These are phyloP conservation scores for Leptodactylus fallax DNA, from an alignment of 2,797 vertebrate genomes.

Conservation along the genomic window DNA sequence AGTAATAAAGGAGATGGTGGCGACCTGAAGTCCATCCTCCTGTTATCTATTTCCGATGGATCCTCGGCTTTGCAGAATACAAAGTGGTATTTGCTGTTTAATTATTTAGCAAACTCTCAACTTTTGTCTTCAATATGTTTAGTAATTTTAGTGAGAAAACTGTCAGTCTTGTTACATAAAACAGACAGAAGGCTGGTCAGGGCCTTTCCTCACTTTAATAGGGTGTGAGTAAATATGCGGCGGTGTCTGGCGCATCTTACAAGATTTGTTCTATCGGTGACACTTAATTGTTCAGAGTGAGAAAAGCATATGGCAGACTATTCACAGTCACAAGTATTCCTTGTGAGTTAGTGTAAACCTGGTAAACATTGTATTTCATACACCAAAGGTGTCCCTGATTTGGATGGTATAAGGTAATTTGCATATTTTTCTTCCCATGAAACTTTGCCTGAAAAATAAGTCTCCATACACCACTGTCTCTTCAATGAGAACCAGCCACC, in stretches of 20 bases:
- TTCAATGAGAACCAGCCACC: too few relatives aligned
- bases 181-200: conserved; percentile 63
- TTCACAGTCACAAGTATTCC: conserved; percentile 21
- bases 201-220: conserved; percentile 54
- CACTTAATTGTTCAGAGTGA: conserved; percentile 50
- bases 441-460: too few relatives aligned
- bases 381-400: not conserved
- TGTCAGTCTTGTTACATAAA: conserved; percentile 62
- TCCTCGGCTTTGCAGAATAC: conserved; percentile 26
- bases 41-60: conserved; percentile 24
- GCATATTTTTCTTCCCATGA: too few relatives aligned
- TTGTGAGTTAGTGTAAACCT: conserved; percentile 20
- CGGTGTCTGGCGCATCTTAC: conserved; percentile 37
- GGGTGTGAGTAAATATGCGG: conserved; percentile 59
- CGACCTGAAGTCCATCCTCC: not conserved
- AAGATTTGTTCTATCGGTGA: conserved; percentile 35
- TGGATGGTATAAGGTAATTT: too few relatives aligned
- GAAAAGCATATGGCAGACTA: conserved; percentile 46
- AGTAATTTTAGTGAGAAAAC: conserved; percentile 59
- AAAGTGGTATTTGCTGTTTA: conserved; percentile 38
- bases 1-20: not conserved
- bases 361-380: not conserved
- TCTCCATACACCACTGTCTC: too few relatives aligned
- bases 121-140: conserved; percentile 63
- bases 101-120: conserved; percentile 52